Conservation (phyloP, 2,797 vertebrate species). For the Podarcis lilfordi region DNA sequence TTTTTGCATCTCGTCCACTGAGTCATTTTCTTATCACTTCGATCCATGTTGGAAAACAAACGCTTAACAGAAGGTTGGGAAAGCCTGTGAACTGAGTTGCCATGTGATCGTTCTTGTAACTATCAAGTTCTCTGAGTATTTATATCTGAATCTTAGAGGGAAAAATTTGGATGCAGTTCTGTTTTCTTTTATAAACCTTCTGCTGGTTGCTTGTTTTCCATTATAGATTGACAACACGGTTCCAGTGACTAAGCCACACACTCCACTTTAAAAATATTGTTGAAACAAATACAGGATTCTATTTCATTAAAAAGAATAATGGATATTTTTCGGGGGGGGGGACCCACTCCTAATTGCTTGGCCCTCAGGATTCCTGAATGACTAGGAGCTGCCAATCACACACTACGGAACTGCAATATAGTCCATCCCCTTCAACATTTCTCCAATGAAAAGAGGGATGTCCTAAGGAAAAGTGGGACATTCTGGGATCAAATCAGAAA, state of each 20-base stretch:
- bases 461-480: too few relatives aligned
- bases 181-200: constrained; percentile 8
- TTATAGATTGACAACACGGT: constrained; percentile 51
- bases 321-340: background rate
- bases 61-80: background rate
- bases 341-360: background rate
- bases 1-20: background rate
- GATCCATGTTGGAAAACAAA: background rate
- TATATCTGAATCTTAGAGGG: constrained; percentile 11
- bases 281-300: background rate
- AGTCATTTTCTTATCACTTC: background rate
- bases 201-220: constrained; percentile 42
- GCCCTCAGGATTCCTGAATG: too few relatives aligned
- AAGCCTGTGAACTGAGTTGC: background rate
- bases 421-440: too few relatives aligned
- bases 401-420: too few relatives aligned
- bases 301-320: background rate
- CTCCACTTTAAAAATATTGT: constrained; percentile 44
- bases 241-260: constrained; percentile 34
- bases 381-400: too few relatives aligned
- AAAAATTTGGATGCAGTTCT: constrained; percentile 58
- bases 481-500: too few relatives aligned
- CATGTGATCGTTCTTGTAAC: background rate
- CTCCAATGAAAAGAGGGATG: too few relatives aligned
- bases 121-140: constrained; percentile 22